These are phyloP conservation scores for Pavo muticus DNA, from an alignment of 2,113 vertebrate species.

Conservation along the genomic window DNA sequence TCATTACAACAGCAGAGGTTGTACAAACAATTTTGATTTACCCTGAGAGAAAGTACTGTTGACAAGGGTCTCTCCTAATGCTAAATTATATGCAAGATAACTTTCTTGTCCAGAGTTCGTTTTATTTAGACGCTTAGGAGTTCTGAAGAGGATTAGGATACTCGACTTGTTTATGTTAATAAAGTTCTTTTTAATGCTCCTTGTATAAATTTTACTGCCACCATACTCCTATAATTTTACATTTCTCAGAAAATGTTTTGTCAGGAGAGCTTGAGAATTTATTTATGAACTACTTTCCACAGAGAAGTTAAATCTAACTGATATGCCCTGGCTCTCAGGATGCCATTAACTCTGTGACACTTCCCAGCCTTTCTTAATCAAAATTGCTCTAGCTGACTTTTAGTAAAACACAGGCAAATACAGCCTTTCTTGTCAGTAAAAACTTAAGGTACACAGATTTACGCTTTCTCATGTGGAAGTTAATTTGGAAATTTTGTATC, in stretches of 20 bases:
- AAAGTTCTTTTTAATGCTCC: slow-evolving; percentile 68
- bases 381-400: slow-evolving; percentile 53
- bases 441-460: neutral
- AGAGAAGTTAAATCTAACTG: slow-evolving; percentile 67
- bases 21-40: neutral
- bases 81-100: slow-evolving; percentile 57
- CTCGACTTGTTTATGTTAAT: slow-evolving; percentile 72
- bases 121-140: slow-evolving; percentile 20
- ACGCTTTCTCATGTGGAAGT: neutral
- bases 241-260: slow-evolving; percentile 74
- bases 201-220: slow-evolving; percentile 70
- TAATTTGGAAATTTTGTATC: neutral
- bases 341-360: slow-evolving; percentile 57
- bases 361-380: slow-evolving; percentile 72
- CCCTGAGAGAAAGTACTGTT: slow-evolving; percentile 28
- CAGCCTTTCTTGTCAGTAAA: slow-evolving; percentile 11
- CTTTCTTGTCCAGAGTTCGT: slow-evolving; percentile 34
- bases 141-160: slow-evolving; percentile 65
- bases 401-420: slow-evolving; percentile 35
- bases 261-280: slow-evolving; percentile 66
- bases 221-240: slow-evolving; percentile 67
- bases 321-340: slow-evolving; percentile 54
- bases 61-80: neutral
- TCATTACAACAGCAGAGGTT: neutral
- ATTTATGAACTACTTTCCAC: slow-evolving; percentile 70